Conservation (phyloP, 35 echinoderm and acorn worm species). For the Apostichopus californicus region DNA sequence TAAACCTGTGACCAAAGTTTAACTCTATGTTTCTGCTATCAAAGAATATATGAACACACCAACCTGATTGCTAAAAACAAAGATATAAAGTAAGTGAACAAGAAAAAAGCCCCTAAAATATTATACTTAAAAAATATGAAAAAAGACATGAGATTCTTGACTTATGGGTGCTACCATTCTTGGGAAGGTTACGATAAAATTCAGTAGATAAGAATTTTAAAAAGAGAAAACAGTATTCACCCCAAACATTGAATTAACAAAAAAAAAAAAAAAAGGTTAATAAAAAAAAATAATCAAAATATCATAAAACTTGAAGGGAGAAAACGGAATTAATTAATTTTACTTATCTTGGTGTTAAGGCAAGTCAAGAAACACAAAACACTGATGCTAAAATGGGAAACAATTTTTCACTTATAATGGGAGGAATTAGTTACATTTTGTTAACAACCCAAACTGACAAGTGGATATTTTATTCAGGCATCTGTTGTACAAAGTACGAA, state of each 20-base stretch:
- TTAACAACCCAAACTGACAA: no score
- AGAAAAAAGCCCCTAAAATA: not conserved
- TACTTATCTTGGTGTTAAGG: not conserved
- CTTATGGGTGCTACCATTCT: not conserved
- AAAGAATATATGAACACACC: conserved; percentile 9
- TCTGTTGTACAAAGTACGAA: no score
- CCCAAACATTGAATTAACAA: not conserved
- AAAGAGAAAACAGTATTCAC: not conserved
- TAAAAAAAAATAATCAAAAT: not conserved
- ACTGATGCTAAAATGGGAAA: no score
- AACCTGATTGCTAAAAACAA: conserved; percentile 1
- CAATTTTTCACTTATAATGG: no score
- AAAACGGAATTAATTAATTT: not conserved
- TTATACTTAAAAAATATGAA: not conserved
- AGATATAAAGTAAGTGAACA: not conserved
- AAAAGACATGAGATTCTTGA: not conserved
- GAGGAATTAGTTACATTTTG: no score
- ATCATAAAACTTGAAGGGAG: not conserved
- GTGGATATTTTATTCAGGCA: no score
- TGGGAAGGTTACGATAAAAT: not conserved
- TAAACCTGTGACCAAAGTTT: not conserved
- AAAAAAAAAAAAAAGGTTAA: not conserved
- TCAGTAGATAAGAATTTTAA: not conserved
- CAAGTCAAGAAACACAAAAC: not conserved
- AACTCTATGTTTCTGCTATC: no score